These are phyloP conservation scores for Schizopygopsis malacanthus DNA, from an alignment of 2,797 vertebrate species.

Conservation along the genomic window DNA sequence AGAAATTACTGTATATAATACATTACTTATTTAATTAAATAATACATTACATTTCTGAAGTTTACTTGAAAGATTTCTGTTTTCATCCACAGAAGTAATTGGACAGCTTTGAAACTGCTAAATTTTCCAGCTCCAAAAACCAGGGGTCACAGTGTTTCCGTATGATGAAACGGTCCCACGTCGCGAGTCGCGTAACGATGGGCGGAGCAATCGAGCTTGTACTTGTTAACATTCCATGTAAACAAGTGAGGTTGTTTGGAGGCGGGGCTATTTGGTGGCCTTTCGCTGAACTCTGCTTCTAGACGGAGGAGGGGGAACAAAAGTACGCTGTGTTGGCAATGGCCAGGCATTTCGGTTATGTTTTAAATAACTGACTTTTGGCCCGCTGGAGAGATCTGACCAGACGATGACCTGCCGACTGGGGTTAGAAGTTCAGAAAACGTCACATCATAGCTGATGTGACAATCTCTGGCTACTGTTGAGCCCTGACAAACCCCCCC, in stretches of 20 bases:
- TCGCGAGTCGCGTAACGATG: background rate
- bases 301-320: conserved; percentile 31
- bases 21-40: background rate
- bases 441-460: conserved; percentile 59
- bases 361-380: conserved; percentile 43
- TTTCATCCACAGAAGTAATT: background rate
- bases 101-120: background rate
- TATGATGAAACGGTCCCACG: background rate
- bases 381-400: conserved; percentile 74
- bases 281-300: conserved; percentile 71
- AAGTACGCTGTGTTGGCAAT: conserved; percentile 65
- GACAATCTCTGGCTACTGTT: conserved; percentile 52
- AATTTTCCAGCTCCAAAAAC: background rate
- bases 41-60: background rate
- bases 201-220: background rate
- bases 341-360: conserved; percentile 67
- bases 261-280: conserved; percentile 68
- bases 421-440: conserved; percentile 72
- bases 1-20: no score
- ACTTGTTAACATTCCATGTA: conserved; percentile 53
- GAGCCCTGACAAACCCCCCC: conserved; percentile 17
- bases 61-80: background rate
- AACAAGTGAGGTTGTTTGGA: conserved; percentile 59
- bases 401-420: conserved; percentile 70
- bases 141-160: conserved; percentile 65